Evolutionary conservation across 1,140 invertebrate genomes (phyloP).

Genomic region (Drosophila pallidifrons): DNA sequence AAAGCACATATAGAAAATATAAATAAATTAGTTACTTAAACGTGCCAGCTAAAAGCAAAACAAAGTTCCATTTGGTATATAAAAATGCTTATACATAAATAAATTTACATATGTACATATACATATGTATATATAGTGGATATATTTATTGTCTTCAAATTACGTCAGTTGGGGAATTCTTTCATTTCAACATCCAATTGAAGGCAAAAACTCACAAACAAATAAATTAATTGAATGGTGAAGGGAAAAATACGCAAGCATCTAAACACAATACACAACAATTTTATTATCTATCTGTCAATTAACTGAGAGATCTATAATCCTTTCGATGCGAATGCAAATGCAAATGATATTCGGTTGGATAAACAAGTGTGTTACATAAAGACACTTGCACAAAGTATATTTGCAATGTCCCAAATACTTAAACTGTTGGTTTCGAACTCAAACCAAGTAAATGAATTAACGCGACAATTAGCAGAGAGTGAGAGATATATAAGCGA

Average conservation of each 20-base stretch:
- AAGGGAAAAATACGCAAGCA: neutral
- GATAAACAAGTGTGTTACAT: conserved; percentile 39
- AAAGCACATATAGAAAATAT: conserved; percentile 40
- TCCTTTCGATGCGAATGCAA: neutral
- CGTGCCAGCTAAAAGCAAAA: conserved; percentile 44
- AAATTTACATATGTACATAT: conserved; percentile 24
- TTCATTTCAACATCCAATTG: conserved; percentile 37
- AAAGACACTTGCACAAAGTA: conserved; percentile 38
- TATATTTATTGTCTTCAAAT: conserved; percentile 19
- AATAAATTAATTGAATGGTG: conserved; percentile 42
- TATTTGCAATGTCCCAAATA: conserved; percentile 67
- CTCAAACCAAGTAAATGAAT: conserved; percentile 60
- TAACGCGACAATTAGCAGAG: conserved; percentile 64
- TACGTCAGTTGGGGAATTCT: conserved; percentile 24
- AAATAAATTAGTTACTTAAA: conserved; percentile 67
- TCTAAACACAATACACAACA: neutral
- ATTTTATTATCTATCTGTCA: conserved; percentile 5
- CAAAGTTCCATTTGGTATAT: conserved; percentile 23
- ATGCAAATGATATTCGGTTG: conserved; percentile 16
- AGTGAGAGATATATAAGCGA: conserved; percentile 19
- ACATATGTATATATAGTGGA: conserved; percentile 12
- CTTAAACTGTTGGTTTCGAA: conserved; percentile 37
- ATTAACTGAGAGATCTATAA: conserved; percentile 12
- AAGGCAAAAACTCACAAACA: conserved; percentile 31
- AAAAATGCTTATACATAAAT: conserved; percentile 10